Conservation (phyloP, 2,797 vertebrate genomes). For the Morelia viridis region DNA sequence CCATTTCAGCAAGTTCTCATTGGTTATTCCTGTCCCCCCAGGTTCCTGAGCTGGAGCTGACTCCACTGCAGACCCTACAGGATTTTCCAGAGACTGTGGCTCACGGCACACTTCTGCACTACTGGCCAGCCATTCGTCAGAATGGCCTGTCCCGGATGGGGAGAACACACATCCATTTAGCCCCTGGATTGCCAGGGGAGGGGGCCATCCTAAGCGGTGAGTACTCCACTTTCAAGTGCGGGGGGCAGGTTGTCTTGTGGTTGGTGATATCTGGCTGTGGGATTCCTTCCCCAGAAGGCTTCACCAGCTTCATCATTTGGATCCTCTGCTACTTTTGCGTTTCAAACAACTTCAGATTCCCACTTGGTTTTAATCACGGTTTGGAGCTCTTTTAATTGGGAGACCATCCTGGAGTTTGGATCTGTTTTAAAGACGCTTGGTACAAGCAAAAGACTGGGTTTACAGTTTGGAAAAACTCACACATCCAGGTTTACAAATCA, state of each 20-base stretch:
- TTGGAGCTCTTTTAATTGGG: background rate
- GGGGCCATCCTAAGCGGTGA: conserved; percentile 80
- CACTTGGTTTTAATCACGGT: background rate
- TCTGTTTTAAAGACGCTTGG: background rate
- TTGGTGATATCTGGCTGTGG: background rate
- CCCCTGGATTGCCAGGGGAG: conserved; percentile 80
- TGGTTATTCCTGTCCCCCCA: conserved; percentile 41
- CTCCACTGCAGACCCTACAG: conserved; percentile 67
- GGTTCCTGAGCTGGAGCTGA: conserved; percentile 81
- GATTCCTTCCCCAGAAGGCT: background rate
- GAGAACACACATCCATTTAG: conserved; percentile 87
- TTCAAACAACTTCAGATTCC: background rate
- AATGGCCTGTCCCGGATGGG: conserved; percentile 81
- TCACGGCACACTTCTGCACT: conserved; percentile 84
- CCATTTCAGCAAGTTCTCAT: background rate
- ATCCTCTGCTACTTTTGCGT: background rate
- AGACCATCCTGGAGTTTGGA: background rate
- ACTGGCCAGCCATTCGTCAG: conserved; percentile 82
- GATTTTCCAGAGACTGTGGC: conserved; percentile 79
- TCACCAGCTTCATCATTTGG: background rate
- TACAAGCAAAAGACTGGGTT: background rate
- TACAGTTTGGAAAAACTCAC: too few species aligned
- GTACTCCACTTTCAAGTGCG: background rate
- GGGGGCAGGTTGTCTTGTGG: background rate
- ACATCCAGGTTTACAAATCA: too few species aligned